These are phyloP conservation scores for Dicycla oo DNA, from an alignment of 2,888 invertebrate genomes.

Conservation along the genomic window DNA sequence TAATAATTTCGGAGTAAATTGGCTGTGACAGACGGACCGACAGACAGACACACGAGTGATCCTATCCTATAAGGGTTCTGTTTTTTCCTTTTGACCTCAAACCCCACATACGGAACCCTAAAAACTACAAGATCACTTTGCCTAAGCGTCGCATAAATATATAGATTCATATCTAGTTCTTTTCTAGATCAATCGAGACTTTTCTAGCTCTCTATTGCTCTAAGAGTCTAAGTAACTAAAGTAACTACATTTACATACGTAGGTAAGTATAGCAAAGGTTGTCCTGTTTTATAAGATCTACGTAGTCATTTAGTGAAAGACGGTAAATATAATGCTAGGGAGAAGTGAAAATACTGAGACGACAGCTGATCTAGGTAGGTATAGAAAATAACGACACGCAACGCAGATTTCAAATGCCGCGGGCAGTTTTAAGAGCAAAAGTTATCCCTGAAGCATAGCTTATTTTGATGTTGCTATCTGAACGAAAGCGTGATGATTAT, in stretches of 20 bases:
- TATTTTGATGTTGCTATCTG: background rate
- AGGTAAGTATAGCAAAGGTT: background rate
- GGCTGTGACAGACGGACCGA: too few species aligned
- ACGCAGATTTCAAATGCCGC: slow-evolving; percentile 8
- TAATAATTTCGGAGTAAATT: too few species aligned
- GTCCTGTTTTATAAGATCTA: slow-evolving; percentile 24
- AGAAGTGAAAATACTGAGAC: slow-evolving; percentile 41
- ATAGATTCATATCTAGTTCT: background rate
- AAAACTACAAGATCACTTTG: background rate
- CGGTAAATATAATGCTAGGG: slow-evolving; percentile 18
- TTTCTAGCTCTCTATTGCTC: slow-evolving; percentile 8
- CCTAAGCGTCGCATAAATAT: background rate
- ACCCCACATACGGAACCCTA: too few species aligned
- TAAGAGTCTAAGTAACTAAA: background rate
- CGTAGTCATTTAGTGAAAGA: slow-evolving; percentile 27
- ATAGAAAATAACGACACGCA: slow-evolving; percentile 18
- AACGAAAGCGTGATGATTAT: background rate
- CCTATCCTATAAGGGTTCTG: too few species aligned
- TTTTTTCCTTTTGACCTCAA: too few species aligned
- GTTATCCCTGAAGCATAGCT: slow-evolving; percentile 3
- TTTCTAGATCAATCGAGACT: slow-evolving; percentile 8
- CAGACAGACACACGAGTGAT: too few species aligned
- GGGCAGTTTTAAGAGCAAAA: slow-evolving; percentile 7
- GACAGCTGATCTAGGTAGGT: slow-evolving; percentile 14
- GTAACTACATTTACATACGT: background rate